A percentile compares a stretch with the other conserved stretches of the same genome.
phyloP scores from a whole-genome alignment of 2,113 vertebrate species.

The Ursus arctos region DNA sequence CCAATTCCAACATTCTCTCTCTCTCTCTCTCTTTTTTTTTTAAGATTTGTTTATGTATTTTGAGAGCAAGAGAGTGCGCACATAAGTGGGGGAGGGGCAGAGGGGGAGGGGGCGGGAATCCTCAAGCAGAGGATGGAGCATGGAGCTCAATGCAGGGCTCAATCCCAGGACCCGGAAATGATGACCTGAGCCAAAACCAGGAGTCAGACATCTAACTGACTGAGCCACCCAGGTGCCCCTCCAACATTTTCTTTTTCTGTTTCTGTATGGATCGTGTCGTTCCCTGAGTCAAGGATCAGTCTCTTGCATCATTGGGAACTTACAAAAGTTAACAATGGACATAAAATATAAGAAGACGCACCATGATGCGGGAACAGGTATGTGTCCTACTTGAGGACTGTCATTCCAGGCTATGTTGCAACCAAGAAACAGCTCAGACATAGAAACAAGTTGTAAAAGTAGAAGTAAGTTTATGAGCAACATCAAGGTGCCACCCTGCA shows the following conservation, averaged over 20 bases:
- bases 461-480: background rate
- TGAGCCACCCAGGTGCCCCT: no score
- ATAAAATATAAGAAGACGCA: background rate
- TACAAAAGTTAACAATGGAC: background rate
- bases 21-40: background rate
- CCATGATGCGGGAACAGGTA: background rate
- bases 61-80: background rate
- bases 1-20: background rate
- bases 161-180: no score
- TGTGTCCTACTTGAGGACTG: background rate
- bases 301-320: background rate
- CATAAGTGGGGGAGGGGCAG: background rate
- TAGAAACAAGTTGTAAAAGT: background rate
- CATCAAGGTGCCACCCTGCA: background rate
- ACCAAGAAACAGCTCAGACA: background rate
- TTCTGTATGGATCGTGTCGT: background rate
- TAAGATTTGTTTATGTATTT: background rate
- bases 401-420: background rate
- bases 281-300: background rate
- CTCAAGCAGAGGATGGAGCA: background rate
- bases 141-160: background rate
- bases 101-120: background rate
- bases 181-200: no score
- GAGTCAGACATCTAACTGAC: no score
- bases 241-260: background rate